Evolutionary conservation across 1,140 invertebrate species (phyloP), one percentile per base, ranked within the genome.

Genomic region (Conopomorpha cramerella): DNA sequence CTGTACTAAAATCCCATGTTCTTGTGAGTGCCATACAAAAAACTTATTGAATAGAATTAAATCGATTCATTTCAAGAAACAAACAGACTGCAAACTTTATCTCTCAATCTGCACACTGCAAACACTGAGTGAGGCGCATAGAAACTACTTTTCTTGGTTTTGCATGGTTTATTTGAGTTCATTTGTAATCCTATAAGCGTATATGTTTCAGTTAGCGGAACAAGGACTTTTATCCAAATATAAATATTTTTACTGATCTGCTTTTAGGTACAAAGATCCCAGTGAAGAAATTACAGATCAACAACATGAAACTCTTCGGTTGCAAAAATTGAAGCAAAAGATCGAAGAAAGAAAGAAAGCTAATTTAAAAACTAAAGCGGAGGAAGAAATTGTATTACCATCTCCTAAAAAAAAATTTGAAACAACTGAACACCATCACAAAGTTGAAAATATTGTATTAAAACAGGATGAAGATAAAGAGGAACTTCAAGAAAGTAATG

Each of bases 261-360:
- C 23, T 33, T 36, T 34, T 32, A 79, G 79, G 58, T 84, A 83
- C 46, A 66, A 71, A 37, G 73, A 66, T 10, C 52, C 77, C 38
- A 61, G 74, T 27, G 45, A 66, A 25, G 44, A 63, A 23, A 40
- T 55, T 19, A 45, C n/a, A n/a, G n/a, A 74, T 45, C 36, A 56
- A 13, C 23, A 52, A 23, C 40, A 62, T 25, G 79, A 84, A 67
- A 67, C 77, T 34, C 56, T 78, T 49, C 81, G 84, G 55, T 57
- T 86, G 12, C 65, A 81, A 45, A 78, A 77, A 36, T 54, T 86
- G 13, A 71, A 84, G 34, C 71, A 82, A 58, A 80, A 71, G 58
- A 83, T 83, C 37, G 80, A 81, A 56, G 71, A 82, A 49, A 66
- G 81, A 39, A 81, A 78, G 46, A 71, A 65, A 52, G 46, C 4